Percentiles rank a stretch among this genome's conserved stretches.
phyloP scores from a whole-genome alignment of 2,113 vertebrate genomes.

The Vanacampus margaritifer region DNA sequence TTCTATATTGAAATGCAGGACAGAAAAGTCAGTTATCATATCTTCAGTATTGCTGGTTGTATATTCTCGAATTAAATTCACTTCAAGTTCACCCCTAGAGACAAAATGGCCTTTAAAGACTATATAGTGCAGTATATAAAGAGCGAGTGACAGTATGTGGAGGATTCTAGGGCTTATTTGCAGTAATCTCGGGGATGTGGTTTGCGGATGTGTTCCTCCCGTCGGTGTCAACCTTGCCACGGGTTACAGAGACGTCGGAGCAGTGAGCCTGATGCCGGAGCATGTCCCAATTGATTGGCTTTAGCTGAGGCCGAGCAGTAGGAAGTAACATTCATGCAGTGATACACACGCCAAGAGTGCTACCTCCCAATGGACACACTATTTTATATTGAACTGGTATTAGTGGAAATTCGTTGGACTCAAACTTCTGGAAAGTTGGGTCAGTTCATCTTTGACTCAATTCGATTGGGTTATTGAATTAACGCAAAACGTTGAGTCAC shows the following conservation, averaged over 20 bases:
- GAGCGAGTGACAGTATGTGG: not conserved
- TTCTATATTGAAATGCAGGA: no score
- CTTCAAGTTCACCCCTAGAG: no score
- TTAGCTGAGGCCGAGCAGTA: conserved; percentile 66
- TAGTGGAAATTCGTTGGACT: not conserved
- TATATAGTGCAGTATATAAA: not conserved
- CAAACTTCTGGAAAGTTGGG: no score
- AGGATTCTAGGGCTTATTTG: conserved; percentile 22
- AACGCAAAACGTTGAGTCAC: no score
- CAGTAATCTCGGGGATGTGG: conserved; percentile 56
- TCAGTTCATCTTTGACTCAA: no score
- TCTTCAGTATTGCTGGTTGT: no score
- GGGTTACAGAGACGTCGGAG: conserved; percentile 56
- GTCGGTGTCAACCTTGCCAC: conserved; percentile 66
- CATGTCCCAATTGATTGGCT: conserved; percentile 71
- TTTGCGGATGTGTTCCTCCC: conserved; percentile 49
- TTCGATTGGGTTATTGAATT: no score
- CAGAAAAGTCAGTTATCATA: no score
- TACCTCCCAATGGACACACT: conserved; percentile 20
- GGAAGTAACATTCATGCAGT: conserved; percentile 52
- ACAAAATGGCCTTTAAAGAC: not conserved
- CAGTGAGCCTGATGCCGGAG: conserved; percentile 57
- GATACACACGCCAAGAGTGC: conserved; percentile 27
- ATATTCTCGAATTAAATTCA: no score
- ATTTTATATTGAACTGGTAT: not conserved